A percentile compares a stretch with the other conserved stretches of the same genome.
phyloP scores from a whole-genome alignment of 2,113 vertebrate genomes.

The Leptobrachium ailaonicum region DNA sequence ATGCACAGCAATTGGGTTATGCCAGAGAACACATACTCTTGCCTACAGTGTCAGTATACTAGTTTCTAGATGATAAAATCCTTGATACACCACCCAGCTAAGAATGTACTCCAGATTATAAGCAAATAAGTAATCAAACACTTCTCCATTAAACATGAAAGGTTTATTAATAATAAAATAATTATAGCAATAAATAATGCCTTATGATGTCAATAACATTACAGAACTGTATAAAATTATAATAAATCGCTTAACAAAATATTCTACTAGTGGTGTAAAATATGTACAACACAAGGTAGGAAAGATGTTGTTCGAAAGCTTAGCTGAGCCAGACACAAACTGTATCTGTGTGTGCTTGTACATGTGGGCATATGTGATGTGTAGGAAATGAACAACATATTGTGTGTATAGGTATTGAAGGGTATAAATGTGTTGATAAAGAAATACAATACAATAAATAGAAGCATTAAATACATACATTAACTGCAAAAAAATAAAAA shows the following conservation, averaged over 20 bases:
- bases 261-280: conserved; percentile 65
- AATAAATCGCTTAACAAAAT: conserved; percentile 60
- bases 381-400: background rate
- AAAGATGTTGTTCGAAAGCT: conserved; percentile 53
- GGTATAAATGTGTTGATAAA: conserved; percentile 41
- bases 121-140: background rate
- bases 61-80: no score
- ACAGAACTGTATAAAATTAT: conserved; percentile 64
- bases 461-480: conserved; percentile 72
- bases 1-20: no score
- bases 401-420: conserved; percentile 22
- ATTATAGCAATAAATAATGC: conserved; percentile 62
- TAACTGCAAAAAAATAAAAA: conserved; percentile 56
- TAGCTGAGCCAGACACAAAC: conserved; percentile 60
- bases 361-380: conserved; percentile 10
- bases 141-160: conserved; percentile 31
- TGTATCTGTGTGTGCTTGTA: conserved; percentile 49
- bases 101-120: background rate
- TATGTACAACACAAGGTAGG: conserved; percentile 66
- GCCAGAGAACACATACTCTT: no score
- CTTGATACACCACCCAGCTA: no score
- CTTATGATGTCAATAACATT: conserved; percentile 61
- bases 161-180: conserved; percentile 50
- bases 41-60: no score
- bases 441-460: conserved; percentile 70